Percentiles rank a stretch among this genome's conserved stretches.
These are phyloP conservation scores for Drosophila sp. DNA, from an alignment of 1,140 invertebrate genomes.

Conservation along the genomic window DNA sequence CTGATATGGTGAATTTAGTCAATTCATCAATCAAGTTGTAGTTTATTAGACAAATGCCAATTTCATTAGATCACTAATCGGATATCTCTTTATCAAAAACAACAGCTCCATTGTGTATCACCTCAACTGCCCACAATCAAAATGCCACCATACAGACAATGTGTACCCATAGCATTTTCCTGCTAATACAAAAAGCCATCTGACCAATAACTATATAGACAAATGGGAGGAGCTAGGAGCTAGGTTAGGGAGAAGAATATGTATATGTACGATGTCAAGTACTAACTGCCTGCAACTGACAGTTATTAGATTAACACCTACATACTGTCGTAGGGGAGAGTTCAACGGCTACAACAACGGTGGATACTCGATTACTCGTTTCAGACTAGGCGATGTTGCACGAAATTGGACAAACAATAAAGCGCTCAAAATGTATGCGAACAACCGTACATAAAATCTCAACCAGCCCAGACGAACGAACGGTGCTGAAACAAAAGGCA, in stretches of 20 bases:
- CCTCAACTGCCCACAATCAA: neutral
- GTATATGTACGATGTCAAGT: constrained; percentile 36
- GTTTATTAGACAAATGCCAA: neutral
- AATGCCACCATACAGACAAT: constrained; percentile 5
- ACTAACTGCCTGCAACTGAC: constrained; percentile 71
- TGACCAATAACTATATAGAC: constrained; percentile 25
- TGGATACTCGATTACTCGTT: constrained; percentile 66
- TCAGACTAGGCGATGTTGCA: constrained; percentile 56
- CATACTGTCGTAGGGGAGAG: constrained; percentile 16
- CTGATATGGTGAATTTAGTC: neutral
- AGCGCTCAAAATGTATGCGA: constrained; percentile 75
- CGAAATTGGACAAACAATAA: constrained; percentile 77
- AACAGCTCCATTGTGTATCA: neutral
- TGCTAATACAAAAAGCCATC: constrained; percentile 30
- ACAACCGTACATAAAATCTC: constrained; percentile 65
- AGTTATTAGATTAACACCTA: constrained; percentile 81
- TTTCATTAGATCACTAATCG: constrained; percentile 2
- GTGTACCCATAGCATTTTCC: constrained; percentile 3
- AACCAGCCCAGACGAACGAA: constrained; percentile 47
- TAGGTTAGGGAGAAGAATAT: neutral
- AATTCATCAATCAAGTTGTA: neutral
- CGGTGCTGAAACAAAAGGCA: constrained; percentile 61
- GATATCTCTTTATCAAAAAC: neutral
- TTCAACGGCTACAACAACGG: constrained; percentile 32
- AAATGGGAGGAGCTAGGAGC: no score